phyloP scores from a whole-genome alignment of 2,113 vertebrate species.

The Otus sunia region DNA sequence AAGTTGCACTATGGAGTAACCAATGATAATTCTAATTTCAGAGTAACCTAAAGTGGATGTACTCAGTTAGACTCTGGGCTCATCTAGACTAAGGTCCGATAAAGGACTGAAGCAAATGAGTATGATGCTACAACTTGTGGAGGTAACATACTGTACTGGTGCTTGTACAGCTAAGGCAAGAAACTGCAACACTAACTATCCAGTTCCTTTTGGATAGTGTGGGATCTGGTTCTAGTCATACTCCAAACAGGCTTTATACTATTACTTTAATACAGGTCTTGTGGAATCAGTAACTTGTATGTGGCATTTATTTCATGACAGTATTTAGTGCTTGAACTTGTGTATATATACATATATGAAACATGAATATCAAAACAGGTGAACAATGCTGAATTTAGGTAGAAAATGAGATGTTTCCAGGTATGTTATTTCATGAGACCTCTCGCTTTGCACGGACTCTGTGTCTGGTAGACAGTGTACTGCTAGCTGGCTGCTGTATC shows the following conservation, averaged over 20 bases:
- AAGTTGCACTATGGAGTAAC: neutral
- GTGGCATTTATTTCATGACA: neutral
- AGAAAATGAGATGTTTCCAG: neutral
- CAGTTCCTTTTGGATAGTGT: neutral
- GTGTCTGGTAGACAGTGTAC: constrained; percentile 74
- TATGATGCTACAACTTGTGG: neutral
- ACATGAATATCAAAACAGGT: neutral
- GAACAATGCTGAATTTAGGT: neutral
- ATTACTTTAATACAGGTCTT: neutral
- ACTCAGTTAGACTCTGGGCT: neutral
- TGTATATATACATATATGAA: neutral
- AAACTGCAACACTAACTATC: neutral
- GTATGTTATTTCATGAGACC: neutral
- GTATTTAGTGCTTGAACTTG: neutral
- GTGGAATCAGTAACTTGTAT: neutral
- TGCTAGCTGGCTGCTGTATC: constrained; percentile 70
- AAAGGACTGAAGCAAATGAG: neutral
- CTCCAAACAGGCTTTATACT: neutral
- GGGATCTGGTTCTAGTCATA: neutral
- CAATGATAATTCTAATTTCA: neutral
- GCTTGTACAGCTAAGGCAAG: neutral
- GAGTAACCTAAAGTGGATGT: neutral
- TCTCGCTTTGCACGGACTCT: neutral
- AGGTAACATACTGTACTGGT: neutral
- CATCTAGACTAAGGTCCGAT: neutral